phyloP scores from a whole-genome alignment of 2,797 vertebrate species.

The Pithecia hirsuta region DNA sequence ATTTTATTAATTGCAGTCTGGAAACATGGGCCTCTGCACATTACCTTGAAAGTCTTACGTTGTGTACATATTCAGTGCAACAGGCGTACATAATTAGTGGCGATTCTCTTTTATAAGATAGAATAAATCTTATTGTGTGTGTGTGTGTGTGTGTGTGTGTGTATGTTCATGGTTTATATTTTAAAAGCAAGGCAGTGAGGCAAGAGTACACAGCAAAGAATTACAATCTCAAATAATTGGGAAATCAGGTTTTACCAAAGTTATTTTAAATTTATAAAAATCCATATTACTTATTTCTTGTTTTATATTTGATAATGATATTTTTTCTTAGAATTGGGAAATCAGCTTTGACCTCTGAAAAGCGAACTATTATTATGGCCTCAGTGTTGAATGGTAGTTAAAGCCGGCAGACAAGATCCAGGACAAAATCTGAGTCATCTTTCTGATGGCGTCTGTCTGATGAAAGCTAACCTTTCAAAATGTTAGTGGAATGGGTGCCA shows the following conservation, averaged over 20 bases:
- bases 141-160: background rate
- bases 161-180: background rate
- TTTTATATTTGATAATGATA: background rate
- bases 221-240: background rate
- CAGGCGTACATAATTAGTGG: background rate
- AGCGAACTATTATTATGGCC: background rate
- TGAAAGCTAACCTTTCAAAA: background rate
- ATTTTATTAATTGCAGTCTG: background rate
- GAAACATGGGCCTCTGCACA: background rate
- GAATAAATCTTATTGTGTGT: background rate
- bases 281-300: background rate
- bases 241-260: background rate
- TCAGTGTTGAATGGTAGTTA: background rate
- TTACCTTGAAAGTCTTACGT: background rate
- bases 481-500: background rate
- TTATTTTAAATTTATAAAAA: conserved; percentile 27
- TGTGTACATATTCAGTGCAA: background rate
- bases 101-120: background rate
- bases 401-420: background rate
- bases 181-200: background rate
- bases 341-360: background rate
- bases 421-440: background rate
- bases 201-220: background rate
- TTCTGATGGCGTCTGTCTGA: background rate
- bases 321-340: background rate